phyloP scores from a whole-genome alignment of 2,113 vertebrate species.

The Thryonomys swinderianus region DNA sequence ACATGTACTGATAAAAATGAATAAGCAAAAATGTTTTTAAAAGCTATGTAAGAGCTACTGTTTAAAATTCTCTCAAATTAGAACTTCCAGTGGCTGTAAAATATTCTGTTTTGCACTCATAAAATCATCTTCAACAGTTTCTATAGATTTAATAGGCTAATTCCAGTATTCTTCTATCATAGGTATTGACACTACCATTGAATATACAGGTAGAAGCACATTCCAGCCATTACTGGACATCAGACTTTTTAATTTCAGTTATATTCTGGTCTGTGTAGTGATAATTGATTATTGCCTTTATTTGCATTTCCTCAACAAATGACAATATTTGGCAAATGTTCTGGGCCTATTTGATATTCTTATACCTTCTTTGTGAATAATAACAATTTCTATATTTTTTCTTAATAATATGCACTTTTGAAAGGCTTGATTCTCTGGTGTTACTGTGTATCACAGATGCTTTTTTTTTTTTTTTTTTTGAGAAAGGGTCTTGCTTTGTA shows the following conservation, averaged over 20 bases:
- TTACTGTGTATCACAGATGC: background rate
- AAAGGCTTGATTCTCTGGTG: conserved; percentile 12
- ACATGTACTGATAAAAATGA: background rate
- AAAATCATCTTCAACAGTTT: background rate
- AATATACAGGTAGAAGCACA: background rate
- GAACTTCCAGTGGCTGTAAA: background rate
- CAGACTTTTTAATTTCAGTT: background rate
- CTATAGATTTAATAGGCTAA: background rate
- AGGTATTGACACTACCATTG: background rate
- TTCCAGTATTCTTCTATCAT: background rate
- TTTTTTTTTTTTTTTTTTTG: no score
- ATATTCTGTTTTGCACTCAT: conserved; percentile 22
- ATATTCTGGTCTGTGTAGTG: background rate
- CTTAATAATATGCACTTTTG: background rate
- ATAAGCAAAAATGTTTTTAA: background rate
- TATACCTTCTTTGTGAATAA: background rate
- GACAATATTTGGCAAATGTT: background rate
- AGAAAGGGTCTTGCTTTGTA: no score
- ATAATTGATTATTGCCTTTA: background rate
- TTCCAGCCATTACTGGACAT: background rate
- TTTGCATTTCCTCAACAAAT: conserved; percentile 26
- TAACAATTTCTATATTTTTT: background rate
- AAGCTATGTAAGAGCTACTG: background rate
- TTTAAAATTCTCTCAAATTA: conserved; percentile 14
- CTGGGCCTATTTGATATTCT: background rate